Conservation (phyloP, 2,113 vertebrate species). For the Prionailurus bengalensis region DNA sequence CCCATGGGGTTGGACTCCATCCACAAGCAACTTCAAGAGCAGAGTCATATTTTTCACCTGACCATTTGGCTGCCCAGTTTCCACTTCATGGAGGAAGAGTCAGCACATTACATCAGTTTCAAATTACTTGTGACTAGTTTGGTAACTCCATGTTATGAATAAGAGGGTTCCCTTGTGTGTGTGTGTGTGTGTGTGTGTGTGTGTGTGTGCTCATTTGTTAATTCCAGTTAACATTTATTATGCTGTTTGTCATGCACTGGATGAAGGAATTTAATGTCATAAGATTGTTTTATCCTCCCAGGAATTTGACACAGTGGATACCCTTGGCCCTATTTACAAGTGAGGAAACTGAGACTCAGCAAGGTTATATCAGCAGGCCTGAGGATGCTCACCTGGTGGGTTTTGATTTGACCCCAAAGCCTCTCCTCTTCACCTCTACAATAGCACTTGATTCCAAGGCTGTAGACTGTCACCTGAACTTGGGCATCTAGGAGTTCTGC, state of each 20-base stretch:
- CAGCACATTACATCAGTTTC: neutral
- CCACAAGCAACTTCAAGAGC: neutral
- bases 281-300: neutral
- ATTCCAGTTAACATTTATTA: neutral
- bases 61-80: neutral
- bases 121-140: slow-evolving; percentile 24
- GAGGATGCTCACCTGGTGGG: neutral
- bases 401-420: neutral
- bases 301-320: neutral
- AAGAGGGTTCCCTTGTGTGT: neutral
- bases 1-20: neutral
- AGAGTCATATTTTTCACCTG: neutral
- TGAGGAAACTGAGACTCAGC: neutral
- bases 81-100: neutral
- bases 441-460: neutral
- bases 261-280: neutral
- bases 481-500: neutral
- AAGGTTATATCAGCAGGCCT: neutral
- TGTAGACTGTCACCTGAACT: neutral
- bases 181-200: neutral
- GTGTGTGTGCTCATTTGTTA: neutral
- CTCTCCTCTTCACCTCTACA: neutral
- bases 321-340: neutral
- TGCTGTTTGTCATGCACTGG: neutral
- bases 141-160: neutral